Conservation (phyloP, 2,797 vertebrate genomes). For the Amniataba percoides region DNA sequence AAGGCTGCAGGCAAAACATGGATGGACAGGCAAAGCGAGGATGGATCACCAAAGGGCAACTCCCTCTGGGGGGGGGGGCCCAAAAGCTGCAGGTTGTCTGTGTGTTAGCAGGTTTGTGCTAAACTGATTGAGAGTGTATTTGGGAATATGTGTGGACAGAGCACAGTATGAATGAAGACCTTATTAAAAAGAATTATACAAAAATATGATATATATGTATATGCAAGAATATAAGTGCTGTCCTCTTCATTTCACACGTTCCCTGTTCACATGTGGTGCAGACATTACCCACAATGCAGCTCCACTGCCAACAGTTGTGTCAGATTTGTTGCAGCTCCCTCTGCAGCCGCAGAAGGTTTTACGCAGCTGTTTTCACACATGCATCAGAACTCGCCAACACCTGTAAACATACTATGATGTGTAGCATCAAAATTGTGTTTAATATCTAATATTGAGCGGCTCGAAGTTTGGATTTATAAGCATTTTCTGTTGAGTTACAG, state of each 20-base stretch:
- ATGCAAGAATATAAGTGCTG: no score
- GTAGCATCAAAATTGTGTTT: neutral
- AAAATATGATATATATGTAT: no score
- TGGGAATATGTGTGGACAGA: neutral
- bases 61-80: neutral
- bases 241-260: no score
- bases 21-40: constrained; percentile 32
- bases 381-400: neutral
- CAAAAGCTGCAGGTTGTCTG: neutral
- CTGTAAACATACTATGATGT: no score
- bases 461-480: neutral
- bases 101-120: neutral
- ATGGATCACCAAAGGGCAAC: constrained; percentile 2
- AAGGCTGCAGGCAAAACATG: neutral
- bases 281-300: neutral
- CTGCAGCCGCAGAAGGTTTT: neutral
- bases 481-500: neutral
- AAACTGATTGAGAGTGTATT: neutral
- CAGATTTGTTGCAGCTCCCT: neutral
- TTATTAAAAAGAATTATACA: neutral
- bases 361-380: neutral
- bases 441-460: neutral
- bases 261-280: neutral
- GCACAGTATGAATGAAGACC: no score
- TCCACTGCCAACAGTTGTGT: neutral